These are phyloP conservation scores for Ivindomyrus marchei DNA, from an alignment of 2,113 vertebrate species.

Conservation along the genomic window DNA sequence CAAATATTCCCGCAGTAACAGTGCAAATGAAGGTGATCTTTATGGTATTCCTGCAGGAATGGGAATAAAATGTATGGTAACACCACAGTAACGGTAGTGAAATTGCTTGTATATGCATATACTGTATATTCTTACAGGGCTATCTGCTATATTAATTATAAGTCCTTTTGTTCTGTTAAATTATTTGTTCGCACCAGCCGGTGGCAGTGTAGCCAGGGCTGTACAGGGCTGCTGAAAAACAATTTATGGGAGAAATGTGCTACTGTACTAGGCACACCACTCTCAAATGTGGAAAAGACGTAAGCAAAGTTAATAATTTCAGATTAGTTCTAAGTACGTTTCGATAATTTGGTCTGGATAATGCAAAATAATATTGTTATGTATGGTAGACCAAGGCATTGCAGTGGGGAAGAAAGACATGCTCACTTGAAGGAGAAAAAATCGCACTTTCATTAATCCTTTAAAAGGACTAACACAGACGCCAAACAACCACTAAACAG, in stretches of 20 bases:
- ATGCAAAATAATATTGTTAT: neutral
- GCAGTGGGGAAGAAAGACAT: neutral
- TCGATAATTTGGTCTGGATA: neutral
- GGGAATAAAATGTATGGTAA: neutral
- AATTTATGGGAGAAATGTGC: neutral
- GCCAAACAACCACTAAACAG: too few species aligned
- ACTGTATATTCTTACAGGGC: neutral
- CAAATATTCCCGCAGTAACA: neutral
- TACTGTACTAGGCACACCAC: neutral
- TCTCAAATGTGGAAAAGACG: neutral
- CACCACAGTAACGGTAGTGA: neutral
- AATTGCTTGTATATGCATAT: neutral
- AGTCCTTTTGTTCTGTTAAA: neutral
- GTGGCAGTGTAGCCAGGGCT: neutral
- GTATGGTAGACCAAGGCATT: neutral
- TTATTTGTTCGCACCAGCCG: neutral
- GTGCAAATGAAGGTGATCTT: neutral
- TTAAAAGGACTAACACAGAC: too few species aligned
- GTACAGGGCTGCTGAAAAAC: neutral
- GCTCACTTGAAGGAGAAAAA: too few species aligned
- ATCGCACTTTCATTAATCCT: too few species aligned
- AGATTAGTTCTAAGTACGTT: neutral
- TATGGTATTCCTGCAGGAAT: neutral
- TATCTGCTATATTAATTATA: neutral
- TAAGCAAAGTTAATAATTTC: neutral